Conservation (phyloP, 2,888 invertebrate species). For the Cepaea hortensis region DNA sequence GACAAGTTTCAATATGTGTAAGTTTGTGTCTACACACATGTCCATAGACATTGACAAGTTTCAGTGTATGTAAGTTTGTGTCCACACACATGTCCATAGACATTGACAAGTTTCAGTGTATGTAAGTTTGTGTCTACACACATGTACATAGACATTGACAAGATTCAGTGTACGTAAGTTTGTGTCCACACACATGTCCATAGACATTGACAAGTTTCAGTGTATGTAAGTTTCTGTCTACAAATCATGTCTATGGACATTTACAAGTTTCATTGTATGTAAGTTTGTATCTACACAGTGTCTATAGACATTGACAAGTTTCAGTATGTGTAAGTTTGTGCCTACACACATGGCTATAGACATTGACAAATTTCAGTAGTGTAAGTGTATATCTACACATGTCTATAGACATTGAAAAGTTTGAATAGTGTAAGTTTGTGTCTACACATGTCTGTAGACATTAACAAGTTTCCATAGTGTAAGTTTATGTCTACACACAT, state of each 20-base stretch:
- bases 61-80: slow-evolving; percentile 69
- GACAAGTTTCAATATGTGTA: slow-evolving; percentile 80
- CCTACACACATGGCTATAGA: slow-evolving; percentile 96
- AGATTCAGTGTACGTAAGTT: slow-evolving; percentile 75
- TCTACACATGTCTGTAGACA: slow-evolving; percentile 93
- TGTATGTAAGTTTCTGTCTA: slow-evolving; percentile 78
- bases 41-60: slow-evolving; percentile 90
- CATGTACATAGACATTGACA: slow-evolving; percentile 94
- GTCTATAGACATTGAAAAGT: slow-evolving; percentile 91
- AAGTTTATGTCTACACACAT: slow-evolving; percentile 43
- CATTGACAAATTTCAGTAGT: slow-evolving; percentile 82
- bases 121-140: slow-evolving; percentile 83
- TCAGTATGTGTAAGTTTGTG: slow-evolving; percentile 69
- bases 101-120: slow-evolving; percentile 82
- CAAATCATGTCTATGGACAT: slow-evolving; percentile 96
- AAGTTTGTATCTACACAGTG: slow-evolving; percentile 86
- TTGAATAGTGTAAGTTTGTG: slow-evolving; percentile 70
- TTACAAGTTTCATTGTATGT: slow-evolving; percentile 80
- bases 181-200: too few species aligned
- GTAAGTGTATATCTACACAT: slow-evolving; percentile 83
- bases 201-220: too few species aligned
- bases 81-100: slow-evolving; percentile 96
- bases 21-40: slow-evolving; percentile 87
- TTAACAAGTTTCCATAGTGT: slow-evolving; percentile 82
- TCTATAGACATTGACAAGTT: slow-evolving; percentile 90